Evolutionary conservation across 2,888 invertebrate genomes (phyloP), one percentile per base, ranked within the genome.

Genomic region (Trachelus troglodyta): DNA sequence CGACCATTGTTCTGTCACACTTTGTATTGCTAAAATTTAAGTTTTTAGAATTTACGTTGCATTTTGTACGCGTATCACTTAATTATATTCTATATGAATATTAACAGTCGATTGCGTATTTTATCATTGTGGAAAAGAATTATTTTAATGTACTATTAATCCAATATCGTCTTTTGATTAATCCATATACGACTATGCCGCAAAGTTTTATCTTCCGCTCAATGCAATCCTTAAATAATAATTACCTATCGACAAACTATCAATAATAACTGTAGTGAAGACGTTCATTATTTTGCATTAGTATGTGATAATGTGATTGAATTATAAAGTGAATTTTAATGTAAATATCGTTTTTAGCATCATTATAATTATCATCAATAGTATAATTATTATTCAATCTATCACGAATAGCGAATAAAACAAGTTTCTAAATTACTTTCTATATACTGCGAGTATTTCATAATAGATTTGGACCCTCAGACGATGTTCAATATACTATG

Each of bases 281-380:
- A 9, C 56, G 23, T 56, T 56, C 23, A 9, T 23, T 56, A 56
- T 6, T 9, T 1, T 56, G 23, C 23, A 56, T 9, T 23, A 56
- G 23, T 23, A 56, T 23, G 56, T 56, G 56, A 56, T 56, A 71
- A 30, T 34, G 71, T 31, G 15, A 71, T 34, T 31, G 31, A 71
- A 31, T 71, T 31, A 71, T 71, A 31, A 71, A 71, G 23, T 71
- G 71, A 71, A 34, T 71, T 71, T 71, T 71, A 31, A 71, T 71
- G 15, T 71, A 71, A 71, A 33, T 23, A 34, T 71, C 31, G 15
- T 33, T 71, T 71, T 9, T 71, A 12, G 9, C 23, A 34, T 71
- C 9, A 31, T 23, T 33, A 71, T 15, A 71, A 71, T 71, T 33
- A 71, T 71, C 34, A 12, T 71, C 12, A 71, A 71, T 34, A 71